Evolutionary conservation across 1,140 invertebrate genomes (phyloP), one percentile per base, ranked within the genome.

Genomic region (Amyelois transitella): DNA sequence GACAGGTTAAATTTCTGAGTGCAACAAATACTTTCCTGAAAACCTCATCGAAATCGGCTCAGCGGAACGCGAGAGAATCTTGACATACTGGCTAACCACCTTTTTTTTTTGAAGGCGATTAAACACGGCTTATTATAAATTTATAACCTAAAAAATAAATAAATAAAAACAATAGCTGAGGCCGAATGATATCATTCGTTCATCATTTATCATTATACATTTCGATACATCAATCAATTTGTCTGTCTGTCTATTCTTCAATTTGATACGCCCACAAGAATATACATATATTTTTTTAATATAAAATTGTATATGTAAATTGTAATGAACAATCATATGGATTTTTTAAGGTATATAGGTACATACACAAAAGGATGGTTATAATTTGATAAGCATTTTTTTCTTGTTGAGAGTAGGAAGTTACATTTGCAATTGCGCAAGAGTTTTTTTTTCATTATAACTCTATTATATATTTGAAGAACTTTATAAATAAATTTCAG

Each of bases 171-270:
- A 69, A 73, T 71, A 38, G 62, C 8, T 43, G 57, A 77, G 74
- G 74, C 58, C 72, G 70, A 80, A 80, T 77, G 77, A 77, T 74
- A 75, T 75, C 77, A 77, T 66, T 69, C 57, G 38, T 18, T 50
- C 18, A 61, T 63, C 66, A 75, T 77, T 59, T 55, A 77, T 77
- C 72, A 77, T 38, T 62, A 43, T 51, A 51, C 50, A 49, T 70
- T 73, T 74, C 72, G 69, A 75, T 73, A 71, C 68, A 75, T 75
- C 74, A 75, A 77, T 79, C 76, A 73, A 66, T 69, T 67, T 64
- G 66, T 74, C 58, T 51, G 52, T 60, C 55, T 58, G 54, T 51
- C 53, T 62, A 55, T 61, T 58, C 47, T 38, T 38, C 32, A 38
- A 14, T 38, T 61, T 64, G 55, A 51, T 38, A 38, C 32, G 32